These are phyloP conservation scores for Coenobita brevimanus DNA, from an alignment of 1,140 invertebrate species.

Conservation along the genomic window DNA sequence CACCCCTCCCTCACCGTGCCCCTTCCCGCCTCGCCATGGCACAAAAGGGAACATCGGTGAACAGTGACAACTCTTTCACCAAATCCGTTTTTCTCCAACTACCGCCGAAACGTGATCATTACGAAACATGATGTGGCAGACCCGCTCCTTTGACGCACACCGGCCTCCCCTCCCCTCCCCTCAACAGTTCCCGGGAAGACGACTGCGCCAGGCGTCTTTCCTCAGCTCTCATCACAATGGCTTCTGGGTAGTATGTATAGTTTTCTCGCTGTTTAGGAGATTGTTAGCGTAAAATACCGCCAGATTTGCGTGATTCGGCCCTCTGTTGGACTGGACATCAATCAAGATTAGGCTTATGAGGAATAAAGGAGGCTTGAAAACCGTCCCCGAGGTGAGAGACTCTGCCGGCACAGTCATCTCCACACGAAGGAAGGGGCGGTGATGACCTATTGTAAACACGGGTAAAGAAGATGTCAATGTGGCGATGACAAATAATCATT, in stretches of 20 bases:
- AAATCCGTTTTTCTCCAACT: conserved; percentile 46
- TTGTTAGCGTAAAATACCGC: not conserved
- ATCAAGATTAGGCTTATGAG: not conserved
- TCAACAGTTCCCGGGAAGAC: not conserved
- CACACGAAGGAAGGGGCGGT: not conserved
- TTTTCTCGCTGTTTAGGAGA: not conserved
- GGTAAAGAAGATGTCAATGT: conserved; percentile 58
- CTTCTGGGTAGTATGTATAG: too few species aligned
- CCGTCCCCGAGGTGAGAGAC: not conserved
- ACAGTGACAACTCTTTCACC: conserved; percentile 55
- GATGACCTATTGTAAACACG: conserved; percentile 60
- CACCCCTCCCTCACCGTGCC: not conserved
- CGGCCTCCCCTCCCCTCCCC: not conserved
- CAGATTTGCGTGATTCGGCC: not conserved
- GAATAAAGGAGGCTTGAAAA: not conserved
- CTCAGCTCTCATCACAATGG: not conserved
- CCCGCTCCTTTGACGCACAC: conserved; percentile 19
- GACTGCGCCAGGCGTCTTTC: not conserved
- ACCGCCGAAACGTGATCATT: conserved; percentile 54
- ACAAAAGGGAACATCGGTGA: conserved; percentile 14
- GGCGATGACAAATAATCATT: conserved; percentile 59
- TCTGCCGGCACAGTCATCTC: not conserved
- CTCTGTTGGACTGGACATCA: not conserved
- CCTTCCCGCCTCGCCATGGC: not conserved
- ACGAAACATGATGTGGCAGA: conserved; percentile 60